These are phyloP conservation scores for Origma solitaria DNA, from an alignment of 2,113 vertebrate genomes.

Conservation along the genomic window DNA sequence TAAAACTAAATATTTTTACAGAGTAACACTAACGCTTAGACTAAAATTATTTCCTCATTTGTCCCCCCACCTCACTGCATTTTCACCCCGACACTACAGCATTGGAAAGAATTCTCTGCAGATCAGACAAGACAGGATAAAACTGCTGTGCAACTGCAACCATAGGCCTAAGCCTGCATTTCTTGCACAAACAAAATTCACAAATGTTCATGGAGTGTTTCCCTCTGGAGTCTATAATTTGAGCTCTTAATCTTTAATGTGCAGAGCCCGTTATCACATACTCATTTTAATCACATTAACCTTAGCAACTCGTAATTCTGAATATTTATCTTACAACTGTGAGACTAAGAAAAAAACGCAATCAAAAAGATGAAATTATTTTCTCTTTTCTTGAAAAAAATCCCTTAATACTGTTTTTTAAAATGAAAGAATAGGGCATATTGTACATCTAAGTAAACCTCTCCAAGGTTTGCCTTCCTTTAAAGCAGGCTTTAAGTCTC, in stretches of 20 bases:
- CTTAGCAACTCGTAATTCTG: slow-evolving; percentile 34
- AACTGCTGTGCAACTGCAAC: neutral
- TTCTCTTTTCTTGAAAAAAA: neutral
- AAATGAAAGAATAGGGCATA: slow-evolving; percentile 11
- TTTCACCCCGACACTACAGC: neutral
- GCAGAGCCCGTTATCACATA: slow-evolving; percentile 23
- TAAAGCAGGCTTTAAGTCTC: neutral
- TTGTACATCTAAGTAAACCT: slow-evolving; percentile 17
- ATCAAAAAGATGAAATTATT: slow-evolving; percentile 17
- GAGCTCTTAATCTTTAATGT: slow-evolving; percentile 35
- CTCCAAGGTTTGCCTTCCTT: slow-evolving; percentile 24
- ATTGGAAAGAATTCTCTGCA: neutral
- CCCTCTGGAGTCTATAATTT: slow-evolving; percentile 42
- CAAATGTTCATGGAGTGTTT: slow-evolving; percentile 4
- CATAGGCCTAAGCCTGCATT: neutral
- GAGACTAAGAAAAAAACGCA: neutral
- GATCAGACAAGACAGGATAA: neutral
- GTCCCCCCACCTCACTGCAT: neutral
- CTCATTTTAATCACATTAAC: slow-evolving; percentile 42
- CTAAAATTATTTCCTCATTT: neutral
- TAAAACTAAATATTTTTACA: neutral
- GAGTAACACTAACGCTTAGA: neutral
- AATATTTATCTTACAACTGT: slow-evolving; percentile 7
- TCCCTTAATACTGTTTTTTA: slow-evolving; percentile 13
- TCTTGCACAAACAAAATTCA: neutral